Evolutionary conservation across 2,888 invertebrate genomes (phyloP).

Genomic region (Trichopria drosophilae): DNA sequence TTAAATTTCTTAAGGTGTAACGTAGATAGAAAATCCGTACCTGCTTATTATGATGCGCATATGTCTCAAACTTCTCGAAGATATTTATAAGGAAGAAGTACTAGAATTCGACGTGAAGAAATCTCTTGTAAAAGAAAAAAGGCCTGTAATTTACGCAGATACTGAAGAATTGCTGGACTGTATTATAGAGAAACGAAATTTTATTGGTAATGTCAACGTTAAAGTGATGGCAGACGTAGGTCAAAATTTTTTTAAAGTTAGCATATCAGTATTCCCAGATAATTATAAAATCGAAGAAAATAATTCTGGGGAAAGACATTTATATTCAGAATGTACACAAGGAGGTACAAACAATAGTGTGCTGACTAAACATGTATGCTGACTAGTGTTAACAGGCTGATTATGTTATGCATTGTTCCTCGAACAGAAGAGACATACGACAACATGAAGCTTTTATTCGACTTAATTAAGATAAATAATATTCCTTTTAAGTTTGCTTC

Average conservation of each 20-base stretch:
- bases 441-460: too few relatives aligned
- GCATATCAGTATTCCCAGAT: neutral
- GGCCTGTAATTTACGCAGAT: too few relatives aligned
- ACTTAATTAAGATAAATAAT: too few relatives aligned
- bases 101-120: constrained; percentile 2
- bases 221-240: too few relatives aligned
- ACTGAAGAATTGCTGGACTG: neutral
- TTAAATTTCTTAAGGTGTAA: too few relatives aligned
- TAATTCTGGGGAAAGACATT: neutral
- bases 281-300: neutral
- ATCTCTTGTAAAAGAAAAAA: neutral
- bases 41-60: constrained; percentile 3
- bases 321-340: constrained; percentile 2
- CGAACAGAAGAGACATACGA: constrained; percentile 2
- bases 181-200: neutral
- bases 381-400: constrained; percentile 3
- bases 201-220: constrained; percentile 1
- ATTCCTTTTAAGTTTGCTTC: too few relatives aligned
- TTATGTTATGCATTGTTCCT: constrained; percentile 1
- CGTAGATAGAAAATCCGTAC: too few relatives aligned
- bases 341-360: constrained; percentile 3
- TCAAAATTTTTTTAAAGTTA: constrained; percentile 2
- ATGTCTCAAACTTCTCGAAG: neutral
- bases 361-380: constrained; percentile 2
- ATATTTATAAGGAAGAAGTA: neutral